These are phyloP conservation scores for Halocynthia aurantium DNA, from an alignment of 23 tunicate genomes.

Conservation along the genomic window DNA sequence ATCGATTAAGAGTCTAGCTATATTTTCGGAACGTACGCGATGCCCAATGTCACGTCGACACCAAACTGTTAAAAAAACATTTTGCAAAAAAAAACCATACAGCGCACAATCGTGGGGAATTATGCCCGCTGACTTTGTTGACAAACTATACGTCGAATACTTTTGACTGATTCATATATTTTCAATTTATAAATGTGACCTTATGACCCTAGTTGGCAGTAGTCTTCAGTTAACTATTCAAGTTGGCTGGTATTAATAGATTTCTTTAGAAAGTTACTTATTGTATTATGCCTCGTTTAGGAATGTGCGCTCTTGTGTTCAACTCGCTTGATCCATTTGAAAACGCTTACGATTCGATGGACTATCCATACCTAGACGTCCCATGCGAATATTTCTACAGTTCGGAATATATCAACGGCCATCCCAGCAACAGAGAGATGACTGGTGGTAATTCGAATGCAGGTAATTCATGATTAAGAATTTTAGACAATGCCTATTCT, in stretches of 20 bases:
- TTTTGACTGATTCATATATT: no score
- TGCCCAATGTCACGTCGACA: neutral
- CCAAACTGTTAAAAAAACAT: neutral
- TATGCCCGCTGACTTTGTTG: no score
- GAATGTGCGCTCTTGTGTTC: conserved; percentile 55
- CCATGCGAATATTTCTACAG: neutral
- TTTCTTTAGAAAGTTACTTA: neutral
- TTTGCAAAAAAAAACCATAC: neutral
- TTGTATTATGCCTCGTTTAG: conserved; percentile 16
- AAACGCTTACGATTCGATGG: neutral
- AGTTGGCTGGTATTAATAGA: neutral
- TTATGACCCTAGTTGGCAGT: no score
- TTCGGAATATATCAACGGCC: neutral
- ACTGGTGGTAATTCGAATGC: no score
- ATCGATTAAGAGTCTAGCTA: no score
- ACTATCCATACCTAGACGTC: neutral
- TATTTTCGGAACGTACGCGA: neutral
- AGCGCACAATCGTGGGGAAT: neutral
- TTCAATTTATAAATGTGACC: no score
- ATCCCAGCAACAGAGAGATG: neutral
- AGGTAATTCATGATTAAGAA: no score
- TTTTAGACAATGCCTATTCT: no score
- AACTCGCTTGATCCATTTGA: conserved; percentile 6
- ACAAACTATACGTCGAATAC: no score
- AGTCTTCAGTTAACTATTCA: neutral